Conservation (phyloP, 2,888 invertebrate species). For the Halictus quadricinctus region DNA sequence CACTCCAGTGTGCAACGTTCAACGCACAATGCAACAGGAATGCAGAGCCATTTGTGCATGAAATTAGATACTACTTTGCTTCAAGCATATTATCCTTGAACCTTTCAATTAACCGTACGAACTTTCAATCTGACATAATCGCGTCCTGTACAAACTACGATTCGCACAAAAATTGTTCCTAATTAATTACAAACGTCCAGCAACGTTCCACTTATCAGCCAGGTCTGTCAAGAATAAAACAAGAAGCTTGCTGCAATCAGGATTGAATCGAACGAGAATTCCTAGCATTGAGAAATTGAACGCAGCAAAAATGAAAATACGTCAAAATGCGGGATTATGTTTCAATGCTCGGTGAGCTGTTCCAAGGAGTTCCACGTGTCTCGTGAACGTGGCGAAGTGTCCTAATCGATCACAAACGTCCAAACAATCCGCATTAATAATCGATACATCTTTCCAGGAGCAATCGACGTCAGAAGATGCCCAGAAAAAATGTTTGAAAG, state of each 20-base stretch:
- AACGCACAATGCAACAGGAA: constrained; percentile 1
- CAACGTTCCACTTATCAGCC: not conserved
- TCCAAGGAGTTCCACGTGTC: too few relatives aligned
- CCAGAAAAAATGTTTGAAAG: not conserved
- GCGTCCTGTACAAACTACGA: not conserved
- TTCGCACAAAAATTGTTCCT: not conserved
- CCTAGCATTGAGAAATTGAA: not conserved
- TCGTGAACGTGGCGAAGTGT: too few relatives aligned
- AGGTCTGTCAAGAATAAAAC: not conserved
- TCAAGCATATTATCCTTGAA: not conserved
- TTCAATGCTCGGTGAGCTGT: not conserved
- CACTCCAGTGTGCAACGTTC: not conserved
- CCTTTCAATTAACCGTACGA: not conserved
- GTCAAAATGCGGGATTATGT: not conserved
- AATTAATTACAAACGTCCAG: not conserved
- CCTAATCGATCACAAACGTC: too few relatives aligned
- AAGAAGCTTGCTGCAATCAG: not conserved
- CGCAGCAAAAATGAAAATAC: not conserved
- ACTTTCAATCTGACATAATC: not conserved
- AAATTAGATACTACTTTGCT: constrained; percentile 10
- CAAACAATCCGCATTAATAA: too few relatives aligned
- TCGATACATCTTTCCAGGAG: not conserved
- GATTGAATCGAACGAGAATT: not conserved
- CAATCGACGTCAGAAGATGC: not conserved
- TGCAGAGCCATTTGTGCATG: constrained; percentile 8